Evolutionary conservation across 2,888 invertebrate genomes (phyloP).

Genomic region (Axea sp.): DNA sequence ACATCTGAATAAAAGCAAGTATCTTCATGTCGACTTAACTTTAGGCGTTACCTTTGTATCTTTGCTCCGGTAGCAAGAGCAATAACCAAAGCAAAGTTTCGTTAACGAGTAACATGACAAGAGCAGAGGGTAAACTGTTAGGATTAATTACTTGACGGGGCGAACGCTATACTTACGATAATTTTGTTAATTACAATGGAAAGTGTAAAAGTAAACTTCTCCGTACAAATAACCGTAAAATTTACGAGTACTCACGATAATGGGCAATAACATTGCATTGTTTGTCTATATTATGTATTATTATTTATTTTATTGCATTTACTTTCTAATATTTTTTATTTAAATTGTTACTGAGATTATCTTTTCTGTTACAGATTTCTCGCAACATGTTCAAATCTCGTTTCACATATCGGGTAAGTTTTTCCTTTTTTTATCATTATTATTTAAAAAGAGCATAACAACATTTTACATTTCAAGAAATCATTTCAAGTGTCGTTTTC

Average conservation of each 20-base stretch:
- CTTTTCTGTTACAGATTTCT: too few species aligned
- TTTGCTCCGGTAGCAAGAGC: slow-evolving; percentile 22
- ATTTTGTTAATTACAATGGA: slow-evolving; percentile 48
- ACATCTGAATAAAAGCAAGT: slow-evolving; percentile 37
- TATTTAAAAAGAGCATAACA: too few species aligned
- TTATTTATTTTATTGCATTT: too few species aligned
- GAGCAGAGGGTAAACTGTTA: slow-evolving; percentile 55
- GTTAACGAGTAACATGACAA: slow-evolving; percentile 58
- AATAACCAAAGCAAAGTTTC: slow-evolving; percentile 54
- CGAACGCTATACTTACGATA: slow-evolving; percentile 36
- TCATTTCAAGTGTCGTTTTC: too few species aligned
- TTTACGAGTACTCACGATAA: slow-evolving; percentile 6
- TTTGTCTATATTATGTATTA: too few species aligned
- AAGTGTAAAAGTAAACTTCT: slow-evolving; percentile 2
- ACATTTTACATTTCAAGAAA: too few species aligned
- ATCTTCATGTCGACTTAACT: slow-evolving; percentile 25
- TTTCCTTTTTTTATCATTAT: too few species aligned
- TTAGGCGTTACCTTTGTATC: slow-evolving; percentile 39
- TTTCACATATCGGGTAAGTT: too few species aligned
- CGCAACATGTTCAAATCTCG: too few species aligned
- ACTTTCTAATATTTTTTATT: too few species aligned
- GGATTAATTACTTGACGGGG: slow-evolving; percentile 52
- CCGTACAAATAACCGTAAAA: slow-evolving; percentile 9
- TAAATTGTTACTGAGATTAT: too few species aligned
- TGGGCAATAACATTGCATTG: too few species aligned